Evolutionary conservation across 2,888 invertebrate genomes (phyloP), one percentile per base, ranked within the genome.

Genomic region (Orchestes rusci): DNA sequence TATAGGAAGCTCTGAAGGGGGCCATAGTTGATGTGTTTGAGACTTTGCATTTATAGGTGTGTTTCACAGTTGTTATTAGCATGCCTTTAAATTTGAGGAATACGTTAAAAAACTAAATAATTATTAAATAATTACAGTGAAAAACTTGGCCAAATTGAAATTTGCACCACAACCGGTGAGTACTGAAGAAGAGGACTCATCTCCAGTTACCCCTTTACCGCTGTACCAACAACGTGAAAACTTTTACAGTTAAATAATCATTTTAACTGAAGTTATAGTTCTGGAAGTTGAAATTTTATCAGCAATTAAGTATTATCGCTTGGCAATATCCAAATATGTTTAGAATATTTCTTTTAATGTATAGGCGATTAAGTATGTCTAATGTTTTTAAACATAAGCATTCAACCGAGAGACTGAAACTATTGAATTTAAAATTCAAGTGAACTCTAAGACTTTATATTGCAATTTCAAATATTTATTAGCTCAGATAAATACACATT

Each of bases 171-270:
- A 72, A 47, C 57, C 73, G 47, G 65, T 72, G 46, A 71, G 70
- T 56, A 72, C 76, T 50, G 82, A 85, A 44, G 79, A 80, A 56
- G 84, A 84, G 43, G 83, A 84, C 60, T 73, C 75, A 16, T 84
- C 84, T 37, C 88, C 89, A 28, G 79, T 80, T 57, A 82, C 83
- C 42, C 80, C 86, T 64, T 73, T 89, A 64, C 89, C 89, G 40
- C 75, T 89, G 53, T 86, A 85, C 64, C 89, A 90, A 68, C 88
- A 89, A 69, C 77, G 89, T 63, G 87, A 89, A 63, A 89, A 89
- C 68, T 88, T 79, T 72, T 87, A 82, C 66, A 67, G 65, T 63
- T 68, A 66, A 52, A 37, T 31, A n/a, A n/a, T n/a, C n/a, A n/a
- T n/a, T n/a, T n/a, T n/a, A n/a, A n/a, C n/a, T n/a, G n/a, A n/a